A percentile compares a stretch with the other conserved stretches of the same genome.
phyloP scores from a whole-genome alignment of 2,888 invertebrate species.

The Trissolcus japonicus region DNA sequence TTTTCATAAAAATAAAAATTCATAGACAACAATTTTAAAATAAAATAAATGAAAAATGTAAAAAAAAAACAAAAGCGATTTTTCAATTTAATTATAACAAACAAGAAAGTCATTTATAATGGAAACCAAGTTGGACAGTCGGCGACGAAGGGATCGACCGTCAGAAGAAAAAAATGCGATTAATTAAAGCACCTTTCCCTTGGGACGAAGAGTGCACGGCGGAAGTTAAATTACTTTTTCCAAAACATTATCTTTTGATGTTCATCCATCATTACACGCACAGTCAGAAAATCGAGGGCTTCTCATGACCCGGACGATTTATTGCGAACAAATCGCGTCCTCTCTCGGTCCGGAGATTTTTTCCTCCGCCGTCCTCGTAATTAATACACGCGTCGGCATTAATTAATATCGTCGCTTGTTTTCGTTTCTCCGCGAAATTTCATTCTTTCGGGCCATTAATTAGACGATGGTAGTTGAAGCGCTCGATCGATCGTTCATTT shows the following conservation, averaged over 20 bases:
- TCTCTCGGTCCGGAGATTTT: constrained; percentile 25
- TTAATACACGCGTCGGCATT: constrained; percentile 51
- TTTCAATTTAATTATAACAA: not conserved
- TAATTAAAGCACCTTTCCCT: constrained; percentile 29
- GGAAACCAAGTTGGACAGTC: not conserved
- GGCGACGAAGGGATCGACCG: constrained; percentile 10
- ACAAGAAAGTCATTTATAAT: not conserved
- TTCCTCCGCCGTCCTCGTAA: constrained; percentile 38
- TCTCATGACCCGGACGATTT: constrained; percentile 23
- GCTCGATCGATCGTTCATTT: too few relatives aligned
- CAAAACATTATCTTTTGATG: constrained; percentile 46
- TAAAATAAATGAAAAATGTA: not conserved
- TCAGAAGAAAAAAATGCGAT: constrained; percentile 20
- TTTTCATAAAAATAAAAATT: too few relatives aligned
- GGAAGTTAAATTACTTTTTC: constrained; percentile 44
- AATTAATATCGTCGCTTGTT: constrained; percentile 48
- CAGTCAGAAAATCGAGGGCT: constrained; percentile 9
- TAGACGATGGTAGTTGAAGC: constrained; percentile 21
- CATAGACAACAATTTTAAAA: too few relatives aligned
- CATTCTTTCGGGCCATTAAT: constrained; percentile 40
- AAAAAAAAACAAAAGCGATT: not conserved
- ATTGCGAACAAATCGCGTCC: constrained; percentile 36
- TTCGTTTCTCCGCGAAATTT: constrained; percentile 39
- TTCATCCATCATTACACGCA: constrained; percentile 43
- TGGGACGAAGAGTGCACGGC: not conserved